phyloP scores from a whole-genome alignment of 2,113 vertebrate genomes.

The Steatornis caripensis region DNA sequence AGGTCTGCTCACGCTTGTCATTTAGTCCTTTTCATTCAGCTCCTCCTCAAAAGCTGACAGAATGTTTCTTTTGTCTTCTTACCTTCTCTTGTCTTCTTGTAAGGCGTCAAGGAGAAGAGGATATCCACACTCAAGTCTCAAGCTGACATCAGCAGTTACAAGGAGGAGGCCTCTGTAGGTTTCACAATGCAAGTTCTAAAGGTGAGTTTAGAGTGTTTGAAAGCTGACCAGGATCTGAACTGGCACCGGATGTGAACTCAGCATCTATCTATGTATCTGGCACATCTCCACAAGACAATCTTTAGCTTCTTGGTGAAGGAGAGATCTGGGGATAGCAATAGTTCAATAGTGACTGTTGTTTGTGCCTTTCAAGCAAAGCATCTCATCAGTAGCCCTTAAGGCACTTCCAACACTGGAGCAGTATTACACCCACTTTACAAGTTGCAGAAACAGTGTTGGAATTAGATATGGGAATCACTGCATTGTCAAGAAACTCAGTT shows the following conservation, averaged over 20 bases:
- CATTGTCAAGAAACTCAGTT: neutral
- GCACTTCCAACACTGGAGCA: neutral
- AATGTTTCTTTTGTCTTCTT: neutral
- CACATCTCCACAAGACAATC: neutral
- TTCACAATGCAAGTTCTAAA: neutral
- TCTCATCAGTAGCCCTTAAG: neutral
- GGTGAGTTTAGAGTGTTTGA: neutral
- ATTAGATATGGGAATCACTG: neutral
- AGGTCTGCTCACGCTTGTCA: neutral
- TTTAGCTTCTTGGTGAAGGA: neutral
- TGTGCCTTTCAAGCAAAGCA: neutral
- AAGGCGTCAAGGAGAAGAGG: neutral
- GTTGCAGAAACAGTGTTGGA: neutral
- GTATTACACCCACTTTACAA: neutral
- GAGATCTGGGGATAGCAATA: neutral
- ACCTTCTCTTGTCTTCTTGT: no score
- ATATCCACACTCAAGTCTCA: neutral
- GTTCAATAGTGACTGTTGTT: neutral
- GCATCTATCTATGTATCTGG: no score
- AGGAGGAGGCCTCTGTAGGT: neutral
- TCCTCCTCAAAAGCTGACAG: neutral
- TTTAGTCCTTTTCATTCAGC: neutral
- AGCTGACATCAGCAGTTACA: neutral
- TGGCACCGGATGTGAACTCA: no score
- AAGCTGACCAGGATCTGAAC: neutral